Percentiles rank a stretch among this genome's conserved stretches.
Evolutionary conservation across 2,888 invertebrate genomes (phyloP).

Genomic region (Germaria angustata): DNA sequence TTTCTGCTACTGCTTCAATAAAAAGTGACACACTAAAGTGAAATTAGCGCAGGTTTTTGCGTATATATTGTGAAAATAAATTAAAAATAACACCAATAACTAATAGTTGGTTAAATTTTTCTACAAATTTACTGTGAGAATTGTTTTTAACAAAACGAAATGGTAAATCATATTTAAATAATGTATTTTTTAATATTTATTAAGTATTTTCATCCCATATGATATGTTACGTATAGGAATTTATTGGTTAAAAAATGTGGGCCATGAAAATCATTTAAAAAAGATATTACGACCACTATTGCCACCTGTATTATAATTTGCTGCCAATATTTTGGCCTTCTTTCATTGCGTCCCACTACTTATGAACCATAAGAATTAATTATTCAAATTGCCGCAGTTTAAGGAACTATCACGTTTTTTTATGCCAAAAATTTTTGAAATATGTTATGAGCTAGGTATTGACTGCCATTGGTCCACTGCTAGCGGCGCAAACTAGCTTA

Average conservation of each 20-base stretch:
- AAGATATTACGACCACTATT: conserved; percentile 53
- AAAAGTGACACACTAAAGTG: conserved; percentile 59
- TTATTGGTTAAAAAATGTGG: conserved; percentile 47
- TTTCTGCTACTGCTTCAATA: conserved; percentile 53
- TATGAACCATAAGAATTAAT: conserved; percentile 26
- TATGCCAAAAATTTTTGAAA: too few species aligned
- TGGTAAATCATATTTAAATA: conserved; percentile 47
- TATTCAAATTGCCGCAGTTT: background rate
- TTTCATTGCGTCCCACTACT: conserved; percentile 44
- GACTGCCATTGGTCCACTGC: background rate
- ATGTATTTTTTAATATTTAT: background rate
- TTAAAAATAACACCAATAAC: conserved; percentile 20
- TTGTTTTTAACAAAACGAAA: conserved; percentile 60
- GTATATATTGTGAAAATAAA: conserved; percentile 40
- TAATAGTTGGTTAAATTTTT: conserved; percentile 9
- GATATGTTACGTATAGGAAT: conserved; percentile 53
- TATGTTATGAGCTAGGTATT: background rate
- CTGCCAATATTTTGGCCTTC: conserved; percentile 37
- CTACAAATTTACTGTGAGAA: conserved; percentile 13
- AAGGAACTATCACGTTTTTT: too few species aligned
- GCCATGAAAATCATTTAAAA: conserved; percentile 49
- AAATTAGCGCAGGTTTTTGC: conserved; percentile 59
- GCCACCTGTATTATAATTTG: conserved; percentile 60
- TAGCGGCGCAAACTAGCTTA: background rate
- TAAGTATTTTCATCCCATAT: conserved; percentile 17